Evolutionary conservation across 30 jellyfish, hydroid and myxozoan species (phyloP), one percentile per base, ranked within the genome.

Genomic region (Turritopsis rubra): DNA sequence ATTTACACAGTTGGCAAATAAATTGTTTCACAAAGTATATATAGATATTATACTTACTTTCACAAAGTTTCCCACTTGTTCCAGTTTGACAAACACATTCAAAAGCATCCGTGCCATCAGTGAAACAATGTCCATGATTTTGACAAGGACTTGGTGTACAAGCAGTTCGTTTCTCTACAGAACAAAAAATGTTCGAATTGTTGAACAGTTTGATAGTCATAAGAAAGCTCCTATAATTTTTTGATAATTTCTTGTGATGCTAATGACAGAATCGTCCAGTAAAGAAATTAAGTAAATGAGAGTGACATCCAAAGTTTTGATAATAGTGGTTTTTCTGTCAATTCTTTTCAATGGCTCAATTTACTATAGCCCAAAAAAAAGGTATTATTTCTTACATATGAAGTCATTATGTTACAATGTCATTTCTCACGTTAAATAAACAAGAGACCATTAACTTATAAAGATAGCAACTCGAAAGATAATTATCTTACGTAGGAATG

Each of bases 101-200:
- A 73, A 82, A 86, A 1, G 65, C 82, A 4, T 80, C 78, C 19
- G 31, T 79, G 17, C 88, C 86, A 25, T 80, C 94, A 27, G 89
- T 25, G 0, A 86, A 65, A 65, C 97, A 91, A 23, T 83, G 95
- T 1, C 94, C 97, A 65, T 84, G 79, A 79, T 91, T 91, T 65
- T 70, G 83, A 77, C 97, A 91, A 16, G 97, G 97, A 29, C 86
- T 86, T 52, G 95, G 95, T 21, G 82, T 83, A 83, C 97, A 91
- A 71, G 94, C 85, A 18, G 91, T 75, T 80, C 92, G 80, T 31
- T 66, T 71, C 23, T 87, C 97, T 90, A 83, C 1, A 21, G 54
- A 80, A n/a, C 23, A 53, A 28, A 79, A 77, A 20, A 41, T 3
- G 60, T 41, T 41, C 13, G 9, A 41, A 41, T 13, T 3, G 60